Evolutionary conservation across 2,888 invertebrate genomes (phyloP), one percentile per base, ranked within the genome.

Genomic region (Prionchulus punctatus): DNA sequence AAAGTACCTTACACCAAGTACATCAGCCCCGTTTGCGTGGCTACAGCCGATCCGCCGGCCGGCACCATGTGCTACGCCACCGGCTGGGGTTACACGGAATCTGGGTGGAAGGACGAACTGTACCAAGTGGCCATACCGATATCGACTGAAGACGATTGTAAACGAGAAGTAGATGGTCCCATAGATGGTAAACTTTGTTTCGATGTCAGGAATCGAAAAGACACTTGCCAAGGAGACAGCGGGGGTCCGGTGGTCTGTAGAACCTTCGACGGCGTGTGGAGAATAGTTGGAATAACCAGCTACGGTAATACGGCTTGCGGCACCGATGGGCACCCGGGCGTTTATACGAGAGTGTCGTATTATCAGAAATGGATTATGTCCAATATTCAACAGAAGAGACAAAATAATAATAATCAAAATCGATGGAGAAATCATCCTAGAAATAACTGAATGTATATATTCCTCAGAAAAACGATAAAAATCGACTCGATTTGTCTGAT

Each of bases 61-160:
- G 4, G 12, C 18, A 45, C 12, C 23, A 7, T 23, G 18, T 45
- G 90, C 47, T 89, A 89, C 0, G 90, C 90, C 84, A 66, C 68
- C 0, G 90, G 90, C 1, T 91, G 90, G 90, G 90, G 90, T 0
- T 76, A 90, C 27, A 89, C 88, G 1, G 77, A 86, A 49, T 88
- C 89, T 66, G 89, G 89, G 31, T 83, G 85, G 73, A 31, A 27
- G 12, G 58, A 56, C 56, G 53, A 43, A 57, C 28, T 47, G 7
- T n/a, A n/a, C 4, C 23, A 47, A 47, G 48, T n/a, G 7, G 21
- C 4, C 7, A n/a, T 47, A n/a, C 48, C 48, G 7, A 26, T 47
- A 26, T 12, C 25, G 4, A 28, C 21, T 3, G 28, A 51, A 51
- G 51, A 51, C 15, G 30, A 51, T 28, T 51, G 51, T n/a, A 18